phyloP scores from a whole-genome alignment of 2,113 vertebrate genomes.

The Gadus chalcogrammus region DNA sequence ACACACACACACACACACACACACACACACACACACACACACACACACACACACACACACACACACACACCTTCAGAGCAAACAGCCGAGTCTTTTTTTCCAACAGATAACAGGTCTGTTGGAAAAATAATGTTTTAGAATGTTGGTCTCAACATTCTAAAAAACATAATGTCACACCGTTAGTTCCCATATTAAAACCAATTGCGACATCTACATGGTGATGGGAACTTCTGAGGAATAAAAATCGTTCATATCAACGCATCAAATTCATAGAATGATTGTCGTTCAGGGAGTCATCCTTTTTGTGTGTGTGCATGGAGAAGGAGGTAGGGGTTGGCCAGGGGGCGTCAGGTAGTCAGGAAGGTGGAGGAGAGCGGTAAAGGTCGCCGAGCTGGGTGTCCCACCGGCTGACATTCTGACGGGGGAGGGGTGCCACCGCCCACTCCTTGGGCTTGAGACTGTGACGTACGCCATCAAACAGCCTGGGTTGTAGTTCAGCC shows the following conservation, averaged over 20 bases:
- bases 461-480: not conserved
- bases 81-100: not conserved
- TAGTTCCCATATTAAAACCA: no score
- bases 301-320: not conserved
- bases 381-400: not conserved
- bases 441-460: not conserved
- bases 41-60: no score
- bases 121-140: no score
- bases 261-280: no score
- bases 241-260: no score
- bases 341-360: not conserved
- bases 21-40: slow-evolving; percentile 10
- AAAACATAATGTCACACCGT: no score
- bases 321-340: not conserved
- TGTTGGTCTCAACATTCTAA: no score
- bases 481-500: not conserved
- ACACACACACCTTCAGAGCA: slow-evolving; percentile 1
- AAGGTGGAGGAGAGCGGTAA: not conserved
- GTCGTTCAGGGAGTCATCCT: no score
- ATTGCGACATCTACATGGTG: no score
- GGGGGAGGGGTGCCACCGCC: not conserved
- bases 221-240: no score
- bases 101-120: not conserved
- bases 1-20: slow-evolving; percentile 8
- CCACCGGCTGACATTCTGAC: not conserved